Base-by-base conservation (phyloP, 2,797 vertebrate species). In the Yasuhikotakia modesta region DNA sequence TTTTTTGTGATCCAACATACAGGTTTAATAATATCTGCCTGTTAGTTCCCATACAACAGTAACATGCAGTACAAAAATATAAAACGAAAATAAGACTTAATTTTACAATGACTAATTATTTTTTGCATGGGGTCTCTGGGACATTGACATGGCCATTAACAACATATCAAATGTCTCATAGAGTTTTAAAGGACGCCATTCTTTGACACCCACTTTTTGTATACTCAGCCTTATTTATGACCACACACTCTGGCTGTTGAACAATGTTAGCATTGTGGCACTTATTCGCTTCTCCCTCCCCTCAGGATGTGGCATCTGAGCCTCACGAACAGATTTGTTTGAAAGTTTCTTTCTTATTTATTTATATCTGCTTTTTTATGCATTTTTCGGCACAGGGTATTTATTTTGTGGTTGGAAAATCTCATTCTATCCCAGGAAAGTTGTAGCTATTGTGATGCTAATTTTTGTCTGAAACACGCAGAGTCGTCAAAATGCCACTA, bases 181-280 rank as follows among this genome's bases (percentile, higher is more conserved):
- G 24, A 58, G 72, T 43, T 76, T 22, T 68, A 39, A 61, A 69
- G 27, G 43, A 19, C 65, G 30, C 17, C 43, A 16, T 50, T 77
- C 45, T 19, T 39, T 35, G 27, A 69, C 65, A 76, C 10, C 21
- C 17, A 60, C 43, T 68, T 60, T 76, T 60, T 16, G 57, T 35
- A 35, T 32, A 35, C 30, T 68, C n/a, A 32, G 24, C 19, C n/a
- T 39, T 69, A 39, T 69, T 77, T 68, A 68, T 76, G 65, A 60
- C 66, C 27, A 35, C 43, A 60, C 65, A 50, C 66, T 63, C 81
- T 1, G 65, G 65, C 45, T 24, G 45, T 60, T 79, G 87, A 90
- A 92, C 91, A 92, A 91, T 90, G 88, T 86, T 88, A 84, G 87
- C 90, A 84, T 90, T 92, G 89, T 91, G 87, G 83, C 79, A 70